Conservation (phyloP, 53 echinoderm and acorn worm genomes). For the Actinopyga echinites region DNA sequence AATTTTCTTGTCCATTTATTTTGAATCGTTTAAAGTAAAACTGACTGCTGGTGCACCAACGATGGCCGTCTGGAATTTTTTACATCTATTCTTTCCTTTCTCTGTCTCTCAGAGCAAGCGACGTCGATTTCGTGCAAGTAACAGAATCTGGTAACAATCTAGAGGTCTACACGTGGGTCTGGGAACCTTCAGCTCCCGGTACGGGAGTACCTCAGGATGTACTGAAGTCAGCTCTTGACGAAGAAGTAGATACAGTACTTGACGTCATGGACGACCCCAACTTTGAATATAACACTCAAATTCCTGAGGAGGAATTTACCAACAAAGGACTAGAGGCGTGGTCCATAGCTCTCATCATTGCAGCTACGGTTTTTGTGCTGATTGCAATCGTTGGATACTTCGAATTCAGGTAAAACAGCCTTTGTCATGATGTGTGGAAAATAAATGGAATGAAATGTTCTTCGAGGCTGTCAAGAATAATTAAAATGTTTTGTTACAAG, state of each 20-base stretch:
- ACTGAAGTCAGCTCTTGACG: constrained; percentile 26
- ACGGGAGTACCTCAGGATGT: constrained; percentile 22
- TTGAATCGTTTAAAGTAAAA: no score
- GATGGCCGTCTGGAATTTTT: no score
- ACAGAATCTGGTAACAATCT: constrained; percentile 54
- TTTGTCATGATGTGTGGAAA: not conserved
- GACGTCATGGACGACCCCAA: constrained; percentile 23
- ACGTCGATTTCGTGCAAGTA: constrained; percentile 54
- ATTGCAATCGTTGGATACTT: constrained; percentile 27
- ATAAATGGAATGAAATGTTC: no score
- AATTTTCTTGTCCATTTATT: no score
- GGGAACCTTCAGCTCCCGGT: constrained; percentile 46
- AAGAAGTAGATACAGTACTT: not conserved
- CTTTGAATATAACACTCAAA: not conserved
- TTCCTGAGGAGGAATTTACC: not conserved
- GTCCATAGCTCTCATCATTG: constrained; percentile 32
- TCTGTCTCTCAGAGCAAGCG: constrained; percentile 31
- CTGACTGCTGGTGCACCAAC: no score
- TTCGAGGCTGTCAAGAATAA: no score
- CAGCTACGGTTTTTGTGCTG: not conserved
- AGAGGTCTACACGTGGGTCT: constrained; percentile 74
- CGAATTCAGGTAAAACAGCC: not conserved
- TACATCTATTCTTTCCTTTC: no score
- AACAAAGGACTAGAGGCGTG: constrained; percentile 14
- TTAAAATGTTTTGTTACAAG: no score